Evolutionary conservation across 2,113 vertebrate genomes (phyloP).

Genomic region (Oriolus oriolus): DNA sequence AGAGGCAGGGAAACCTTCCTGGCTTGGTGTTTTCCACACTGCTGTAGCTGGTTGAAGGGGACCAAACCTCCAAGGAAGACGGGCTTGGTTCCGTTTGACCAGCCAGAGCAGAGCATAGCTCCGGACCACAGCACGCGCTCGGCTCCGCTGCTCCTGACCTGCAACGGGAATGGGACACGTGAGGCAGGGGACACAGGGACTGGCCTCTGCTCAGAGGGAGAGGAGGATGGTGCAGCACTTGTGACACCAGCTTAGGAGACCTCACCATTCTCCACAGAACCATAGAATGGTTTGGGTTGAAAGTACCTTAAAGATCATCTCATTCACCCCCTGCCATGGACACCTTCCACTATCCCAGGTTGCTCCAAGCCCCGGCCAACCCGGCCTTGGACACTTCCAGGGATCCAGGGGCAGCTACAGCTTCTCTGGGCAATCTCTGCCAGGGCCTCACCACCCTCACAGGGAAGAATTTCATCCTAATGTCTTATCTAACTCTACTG

Average conservation of each 20-base stretch:
- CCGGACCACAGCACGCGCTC: neutral
- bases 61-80: constrained; percentile 98
- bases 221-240: neutral
- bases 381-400: neutral
- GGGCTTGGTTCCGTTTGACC: constrained; percentile 99
- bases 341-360: neutral
- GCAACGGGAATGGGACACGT: neutral
- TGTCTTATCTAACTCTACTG: too few species aligned
- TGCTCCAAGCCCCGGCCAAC: neutral
- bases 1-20: neutral
- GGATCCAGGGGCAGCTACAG: neutral
- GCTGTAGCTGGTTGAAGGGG: constrained; percentile 99
- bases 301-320: neutral
- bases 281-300: neutral
- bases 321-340: neutral
- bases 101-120: constrained; percentile 90
- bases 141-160: neutral
- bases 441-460: neutral
- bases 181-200: neutral
- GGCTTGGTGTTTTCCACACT: constrained; percentile 66
- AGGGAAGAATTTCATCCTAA: neutral
- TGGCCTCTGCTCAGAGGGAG: neutral
- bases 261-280: accelerated
- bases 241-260: neutral
- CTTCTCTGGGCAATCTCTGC: neutral